Evolutionary conservation across 2,888 invertebrate genomes (phyloP), one percentile per base, ranked within the genome.

Genomic region (Luperina testacea): DNA sequence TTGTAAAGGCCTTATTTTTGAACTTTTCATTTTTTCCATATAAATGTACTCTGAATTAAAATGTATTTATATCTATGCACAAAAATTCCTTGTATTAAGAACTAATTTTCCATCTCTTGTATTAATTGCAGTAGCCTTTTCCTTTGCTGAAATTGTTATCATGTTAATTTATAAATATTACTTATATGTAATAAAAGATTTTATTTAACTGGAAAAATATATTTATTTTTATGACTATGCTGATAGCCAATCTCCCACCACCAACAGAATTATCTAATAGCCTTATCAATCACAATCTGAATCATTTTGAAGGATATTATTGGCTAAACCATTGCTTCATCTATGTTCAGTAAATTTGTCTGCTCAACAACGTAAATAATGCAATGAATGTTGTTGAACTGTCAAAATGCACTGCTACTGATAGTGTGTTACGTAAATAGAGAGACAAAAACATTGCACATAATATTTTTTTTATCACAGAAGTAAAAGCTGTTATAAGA

Each of bases 181-280:
- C 67, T 75, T 82, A 32, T 70, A 77, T 82, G 69, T 82, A 90
- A 86, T 88, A 84, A 89, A 88, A 89, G 83, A 89, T 86, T 87
- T 88, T 84, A 86, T 82, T 82, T 72, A 81, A 81, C 63, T 70
- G 72, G 61, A 69, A 73, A 71, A 20, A 61, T 61, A 59, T 24
- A 51, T 72, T 84, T 84, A 76, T 76, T 82, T 73, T 48, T n/a
- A 59, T 59, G n/a, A n/a, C 57, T 59, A 48, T 48, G 53, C 20
- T 24, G 24, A 24, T 53, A 53, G 11, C 17, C 8, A n/a, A 57
- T 45, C 24, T 27, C 20, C 77, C 75, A 72, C 38, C 74, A 82
- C 38, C 32, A 69, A 51, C 2, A 65, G 3, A 72, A 65, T 64
- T 57, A 48, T 57, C n/a, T 61, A 15, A 0, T n/a, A n/a, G 24